Base-by-base conservation (phyloP, 2,888 invertebrate genomes). In the Caenorhabditis sp. region DNA sequence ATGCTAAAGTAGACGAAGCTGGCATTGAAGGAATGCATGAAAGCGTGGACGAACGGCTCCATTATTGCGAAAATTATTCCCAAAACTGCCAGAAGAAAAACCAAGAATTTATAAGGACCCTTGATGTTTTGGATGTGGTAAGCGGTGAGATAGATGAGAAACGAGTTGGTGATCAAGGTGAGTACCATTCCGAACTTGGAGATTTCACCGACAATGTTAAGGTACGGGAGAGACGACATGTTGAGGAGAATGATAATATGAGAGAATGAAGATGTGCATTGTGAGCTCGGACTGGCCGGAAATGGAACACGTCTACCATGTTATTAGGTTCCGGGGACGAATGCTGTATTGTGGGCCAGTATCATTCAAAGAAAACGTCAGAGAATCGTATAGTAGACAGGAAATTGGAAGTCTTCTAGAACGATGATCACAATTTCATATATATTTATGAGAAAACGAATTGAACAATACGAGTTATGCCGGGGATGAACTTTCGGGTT, bases 11-110 rank as follows among this genome's bases (percentile, higher is more conserved):
- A 51, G 51, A 24, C 11, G 51, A 51, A 51, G 11, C 51, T 51
- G 24, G 51, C 51, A 20, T 51, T 51, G 51, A 24, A 51, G 24
- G 51, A 51, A 13, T 51, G 51, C 24, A 51, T 24, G 51, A 51
- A 51, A 5, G 51, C 4, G 24, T 24, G 51, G 13, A 51, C 24
- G 51, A 51, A 13, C 1, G 8, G 22, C 51, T 51, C 51, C 2
- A 24, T 11, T 1, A 51, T 2, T 1, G 51, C 22, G 24, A 51
- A 24, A 1, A 51, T 1, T 2, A 51, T 22, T 5, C 51, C 51
- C 1, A 51, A 5, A 3, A 9, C 24, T 5, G 51, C 51, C 6
- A 24, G 8, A 22, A 51, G 2, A 24, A 51, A 1, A 3, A 51
- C 24, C 11, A 51, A 24, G 15, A 2, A 51, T 24, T 51, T 51